Evolutionary conservation across 2,797 vertebrate genomes (phyloP).

Genomic region (Cyprinodon diabolis): DNA sequence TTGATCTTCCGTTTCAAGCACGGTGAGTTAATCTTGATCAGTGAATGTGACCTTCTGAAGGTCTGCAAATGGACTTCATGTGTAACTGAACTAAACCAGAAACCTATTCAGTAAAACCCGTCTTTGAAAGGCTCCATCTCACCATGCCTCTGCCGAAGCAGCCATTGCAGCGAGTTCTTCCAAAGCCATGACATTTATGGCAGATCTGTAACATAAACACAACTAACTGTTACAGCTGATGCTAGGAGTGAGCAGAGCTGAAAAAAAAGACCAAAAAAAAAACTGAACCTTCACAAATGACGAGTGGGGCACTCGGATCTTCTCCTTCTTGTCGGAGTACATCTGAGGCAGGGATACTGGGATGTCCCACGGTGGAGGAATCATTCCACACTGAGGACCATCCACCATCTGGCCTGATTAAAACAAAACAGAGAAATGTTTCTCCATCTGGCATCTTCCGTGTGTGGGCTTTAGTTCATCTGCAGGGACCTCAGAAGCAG

Average conservation of each 20-base stretch:
- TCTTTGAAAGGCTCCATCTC: conserved; percentile 29
- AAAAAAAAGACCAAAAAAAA: rapidly evolving
- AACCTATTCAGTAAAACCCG: too few species aligned
- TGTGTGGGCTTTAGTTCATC: not conserved
- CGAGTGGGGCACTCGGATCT: conserved; percentile 80
- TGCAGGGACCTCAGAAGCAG: too few species aligned
- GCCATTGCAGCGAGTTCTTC: conserved; percentile 69
- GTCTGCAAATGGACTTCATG: too few species aligned
- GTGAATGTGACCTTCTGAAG: not conserved
- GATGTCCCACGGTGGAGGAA: conserved; percentile 83
- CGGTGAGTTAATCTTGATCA: too few species aligned
- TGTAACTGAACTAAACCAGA: too few species aligned
- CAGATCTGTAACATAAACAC: conserved; percentile 68
- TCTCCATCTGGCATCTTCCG: not conserved
- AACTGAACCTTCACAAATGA: conserved; percentile 82
- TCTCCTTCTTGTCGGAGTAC: conserved; percentile 75
- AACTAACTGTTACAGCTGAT: not conserved
- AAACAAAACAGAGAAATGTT: not conserved
- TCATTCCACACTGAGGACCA: conserved; percentile 73
- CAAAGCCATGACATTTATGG: conserved; percentile 77
- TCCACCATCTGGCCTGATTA: conserved; percentile 80
- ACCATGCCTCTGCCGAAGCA: conserved; percentile 77
- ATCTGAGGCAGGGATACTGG: conserved; percentile 70
- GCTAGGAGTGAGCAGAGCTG: not conserved
- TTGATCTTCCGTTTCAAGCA: too few species aligned